Base-by-base conservation (phyloP, 2,797 vertebrate genomes). In the Mustela erminea region DNA sequence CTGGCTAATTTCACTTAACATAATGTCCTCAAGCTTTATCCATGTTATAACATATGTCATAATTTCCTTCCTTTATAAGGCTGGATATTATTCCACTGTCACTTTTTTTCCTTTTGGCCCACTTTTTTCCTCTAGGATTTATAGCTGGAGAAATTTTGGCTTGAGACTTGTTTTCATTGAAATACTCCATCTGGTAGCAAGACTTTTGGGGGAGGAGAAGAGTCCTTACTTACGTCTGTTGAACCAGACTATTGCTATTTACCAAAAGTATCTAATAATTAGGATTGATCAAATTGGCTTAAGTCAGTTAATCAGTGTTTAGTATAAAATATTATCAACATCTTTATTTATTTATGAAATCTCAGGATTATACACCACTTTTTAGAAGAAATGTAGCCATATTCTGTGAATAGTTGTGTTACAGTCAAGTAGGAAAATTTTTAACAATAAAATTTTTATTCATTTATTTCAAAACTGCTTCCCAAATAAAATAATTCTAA, bases 311-410 rank as follows among this genome's bases (percentile, higher is more conserved):
- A 18, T 91, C 38, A 78, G 49, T 10, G 54, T 66, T 54, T 58
- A 20, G 29, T 9, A 75, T 56, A 78, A 58, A 35, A 38, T 74
- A 46, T 74, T 11, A 85, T 92, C 15, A 96, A 77, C 27, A 90
- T 83, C 41, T 96, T 93, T 93, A 80, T 64, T 77, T 82, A 83
- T 64, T 78, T 82, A 83, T 87, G 90, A 87, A 90, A 72, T 87
- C 25, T 87, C 56, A 92, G 56, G 38, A 87, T 84, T 81, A 80
- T 78, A 93, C 90, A 81, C 21, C 7, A 96, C 38, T 62, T 75
- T 32, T 81, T 38, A 94, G 43, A 72, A 95, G 90, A 62, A 80
- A 46, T 77, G 68, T 49, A 60, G 17, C 56, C 49, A 56, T 46
- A 70, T 93, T 95, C 87, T 74, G 27, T 32, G 8, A 70, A 38